Conservation (phyloP, 2,888 invertebrate genomes). For the Phytoseiulus persimilis region DNA sequence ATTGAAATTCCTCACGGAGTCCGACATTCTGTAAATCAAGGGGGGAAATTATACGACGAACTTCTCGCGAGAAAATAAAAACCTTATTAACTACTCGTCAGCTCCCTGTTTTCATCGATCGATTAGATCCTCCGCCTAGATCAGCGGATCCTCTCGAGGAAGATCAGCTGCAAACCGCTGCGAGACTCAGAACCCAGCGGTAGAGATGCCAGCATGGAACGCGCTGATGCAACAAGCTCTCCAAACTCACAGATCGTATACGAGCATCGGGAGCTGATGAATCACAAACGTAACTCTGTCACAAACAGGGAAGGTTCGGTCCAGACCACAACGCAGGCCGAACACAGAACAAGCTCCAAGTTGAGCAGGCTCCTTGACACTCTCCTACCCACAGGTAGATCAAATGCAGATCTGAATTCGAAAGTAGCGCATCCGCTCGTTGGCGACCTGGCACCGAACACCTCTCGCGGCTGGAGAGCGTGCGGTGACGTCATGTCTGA, state of each 20-base stretch:
- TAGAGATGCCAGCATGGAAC: background rate
- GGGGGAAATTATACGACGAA: background rate
- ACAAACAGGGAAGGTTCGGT: background rate
- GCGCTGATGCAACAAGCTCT: background rate
- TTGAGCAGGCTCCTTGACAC: background rate
- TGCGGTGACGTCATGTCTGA: background rate
- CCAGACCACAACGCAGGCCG: background rate
- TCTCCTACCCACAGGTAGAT: background rate
- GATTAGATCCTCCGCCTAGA: too few relatives aligned
- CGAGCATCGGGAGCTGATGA: background rate
- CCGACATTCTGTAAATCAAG: conserved; percentile 24
- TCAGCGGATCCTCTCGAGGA: too few relatives aligned
- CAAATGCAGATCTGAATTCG: background rate
- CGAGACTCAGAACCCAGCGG: background rate
- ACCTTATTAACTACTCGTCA: too few relatives aligned
- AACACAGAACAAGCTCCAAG: background rate
- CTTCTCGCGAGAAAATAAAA: too few relatives aligned
- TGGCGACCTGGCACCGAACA: background rate
- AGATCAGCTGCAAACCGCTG: background rate
- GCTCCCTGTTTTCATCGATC: too few relatives aligned
- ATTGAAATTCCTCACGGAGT: background rate
- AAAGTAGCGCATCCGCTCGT: background rate
- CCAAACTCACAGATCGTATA: background rate
- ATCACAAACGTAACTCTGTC: background rate
- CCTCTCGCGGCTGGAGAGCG: background rate